Evolutionary conservation across 1,140 invertebrate genomes (phyloP), one percentile per base, ranked within the genome.

Genomic region (Cecropterus lyciades): DNA sequence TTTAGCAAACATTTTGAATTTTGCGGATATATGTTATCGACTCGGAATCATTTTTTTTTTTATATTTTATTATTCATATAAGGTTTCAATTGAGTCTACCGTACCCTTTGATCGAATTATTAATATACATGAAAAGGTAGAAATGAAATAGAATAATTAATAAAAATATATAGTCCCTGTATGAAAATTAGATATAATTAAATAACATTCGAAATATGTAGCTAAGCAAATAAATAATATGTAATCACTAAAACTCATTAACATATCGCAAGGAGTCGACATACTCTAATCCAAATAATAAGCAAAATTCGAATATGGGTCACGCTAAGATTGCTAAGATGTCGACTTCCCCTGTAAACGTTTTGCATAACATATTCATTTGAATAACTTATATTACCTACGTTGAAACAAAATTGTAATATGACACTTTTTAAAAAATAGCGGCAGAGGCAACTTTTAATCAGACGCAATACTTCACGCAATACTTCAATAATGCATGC

Each of bases 241-340:
- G 6, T 43, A 13, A 43, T 6, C 40, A 43, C 40, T 14, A 13
- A 43, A 43, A 43, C n/a, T 43, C 40, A 43, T 43, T 43, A 43
- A 43, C 40, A 6, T 43, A 40, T 13, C 4, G 13, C 7, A 43
- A 43, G 40, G 40, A 43, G 13, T 43, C 13, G 40, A 43, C n/a
- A 14, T 43, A 13, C 5, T 43, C 40, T 37, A 37, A 37, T 37
- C 9, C 40, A 43, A 43, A 43, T 43, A 43, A 43, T 40, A n/a
- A 40, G 37, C 13, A 4, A 13, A 43, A 43, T 43, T 14, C 40
- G 40, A 14, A 43, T 43, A 14, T 43, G 40, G 40, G 40, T 43
- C 40, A 43, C 14, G 40, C 40, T 43, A 43, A 43, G 40, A 43
- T 43, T 43, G 40, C 40, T 43, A 43, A 13, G 40, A 43, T 43